Conservation (phyloP, 2,113 vertebrate genomes). For the Sialia sialis region DNA sequence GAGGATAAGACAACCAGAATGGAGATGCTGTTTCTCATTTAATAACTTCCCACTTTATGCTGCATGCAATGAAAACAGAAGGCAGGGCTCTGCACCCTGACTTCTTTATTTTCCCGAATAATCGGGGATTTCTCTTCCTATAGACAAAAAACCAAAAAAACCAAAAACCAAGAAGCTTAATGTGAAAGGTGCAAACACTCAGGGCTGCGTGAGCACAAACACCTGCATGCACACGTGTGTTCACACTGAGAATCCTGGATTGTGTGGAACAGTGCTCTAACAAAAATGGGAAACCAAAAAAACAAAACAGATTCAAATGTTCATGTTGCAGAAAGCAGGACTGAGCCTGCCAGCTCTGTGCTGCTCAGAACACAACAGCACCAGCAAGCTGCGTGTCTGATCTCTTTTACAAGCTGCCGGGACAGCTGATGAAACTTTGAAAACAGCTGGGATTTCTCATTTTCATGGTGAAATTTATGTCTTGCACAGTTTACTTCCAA, state of each 20-base stretch:
- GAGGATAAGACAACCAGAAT: not conserved
- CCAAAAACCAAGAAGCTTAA: not conserved
- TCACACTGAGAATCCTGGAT: not conserved
- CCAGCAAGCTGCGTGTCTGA: not conserved
- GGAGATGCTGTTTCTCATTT: not conserved
- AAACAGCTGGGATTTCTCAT: not conserved
- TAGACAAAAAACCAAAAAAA: not conserved
- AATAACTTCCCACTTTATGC: not conserved
- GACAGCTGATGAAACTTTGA: not conserved
- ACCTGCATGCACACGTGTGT: not conserved
- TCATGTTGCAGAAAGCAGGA: not conserved
- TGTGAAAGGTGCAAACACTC: not conserved
- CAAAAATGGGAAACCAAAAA: not conserved
- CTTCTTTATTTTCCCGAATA: not conserved
- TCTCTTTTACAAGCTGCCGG: not conserved
- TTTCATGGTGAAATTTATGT: not conserved
- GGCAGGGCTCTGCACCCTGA: not conserved
- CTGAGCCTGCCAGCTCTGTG: not conserved
- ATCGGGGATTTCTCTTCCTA: not conserved
- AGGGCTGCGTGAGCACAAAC: accelerated
- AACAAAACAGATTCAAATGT: not conserved
- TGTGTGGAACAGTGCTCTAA: not conserved
- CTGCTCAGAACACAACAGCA: not conserved
- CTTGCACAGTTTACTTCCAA: not conserved
- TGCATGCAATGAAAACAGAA: not conserved